Conservation (phyloP, 2,888 invertebrate species). For the Eurois occulta region DNA sequence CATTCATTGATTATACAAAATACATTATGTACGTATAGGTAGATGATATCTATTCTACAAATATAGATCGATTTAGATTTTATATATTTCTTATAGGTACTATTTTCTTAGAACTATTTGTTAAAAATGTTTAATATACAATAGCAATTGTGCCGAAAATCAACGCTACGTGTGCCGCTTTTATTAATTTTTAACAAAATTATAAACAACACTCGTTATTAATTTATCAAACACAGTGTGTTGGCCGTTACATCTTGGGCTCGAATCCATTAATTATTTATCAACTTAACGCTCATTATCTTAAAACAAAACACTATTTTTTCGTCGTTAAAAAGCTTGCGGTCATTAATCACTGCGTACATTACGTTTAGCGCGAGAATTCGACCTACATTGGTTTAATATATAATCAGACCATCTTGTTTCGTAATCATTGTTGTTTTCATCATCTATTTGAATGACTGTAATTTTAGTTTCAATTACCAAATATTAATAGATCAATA, state of each 20-base stretch:
- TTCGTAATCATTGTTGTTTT: slow-evolving; percentile 44
- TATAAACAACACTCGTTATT: slow-evolving; percentile 61
- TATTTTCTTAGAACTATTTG: neutral
- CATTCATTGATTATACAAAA: neutral
- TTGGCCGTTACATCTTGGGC: slow-evolving; percentile 71
- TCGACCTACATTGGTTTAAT: slow-evolving; percentile 63
- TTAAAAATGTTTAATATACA: slow-evolving; percentile 3
- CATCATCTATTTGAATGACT: slow-evolving; percentile 28
- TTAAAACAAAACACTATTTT: slow-evolving; percentile 82
- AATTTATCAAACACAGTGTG: slow-evolving; percentile 73
- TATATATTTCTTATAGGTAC: no score
- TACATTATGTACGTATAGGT: neutral
- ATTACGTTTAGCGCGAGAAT: slow-evolving; percentile 63
- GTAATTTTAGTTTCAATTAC: neutral
- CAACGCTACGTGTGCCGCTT: slow-evolving; percentile 9
- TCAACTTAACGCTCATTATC: slow-evolving; percentile 85
- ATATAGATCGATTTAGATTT: neutral
- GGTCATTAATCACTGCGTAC: slow-evolving; percentile 81
- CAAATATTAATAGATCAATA: neutral
- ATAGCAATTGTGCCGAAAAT: neutral
- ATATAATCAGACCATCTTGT: slow-evolving; percentile 57
- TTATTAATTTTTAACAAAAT: slow-evolving; percentile 53
- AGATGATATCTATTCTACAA: neutral
- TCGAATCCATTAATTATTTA: slow-evolving; percentile 83
- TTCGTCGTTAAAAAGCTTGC: slow-evolving; percentile 76